phyloP scores from a whole-genome alignment of 2,888 invertebrate genomes.

The Taphrorychus bicolor region DNA sequence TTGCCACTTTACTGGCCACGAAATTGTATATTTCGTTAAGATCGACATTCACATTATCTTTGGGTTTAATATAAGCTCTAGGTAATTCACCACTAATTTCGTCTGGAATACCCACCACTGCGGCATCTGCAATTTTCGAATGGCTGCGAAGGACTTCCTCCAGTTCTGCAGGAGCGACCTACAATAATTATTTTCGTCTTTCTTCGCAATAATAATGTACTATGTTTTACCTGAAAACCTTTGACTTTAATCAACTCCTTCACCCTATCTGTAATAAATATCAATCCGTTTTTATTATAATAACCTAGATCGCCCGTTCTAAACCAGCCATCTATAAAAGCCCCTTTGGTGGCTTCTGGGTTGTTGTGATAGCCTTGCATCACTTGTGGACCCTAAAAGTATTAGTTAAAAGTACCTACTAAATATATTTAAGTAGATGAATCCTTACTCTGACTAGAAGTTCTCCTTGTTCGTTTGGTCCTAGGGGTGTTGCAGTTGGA shows the following conservation, averaged over 20 bases:
- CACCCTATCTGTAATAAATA: constrained; percentile 77
- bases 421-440: constrained; percentile 2
- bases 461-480: constrained; percentile 47
- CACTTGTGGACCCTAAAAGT: constrained; percentile 83
- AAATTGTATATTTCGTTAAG: constrained; percentile 68
- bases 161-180: constrained; percentile 86
- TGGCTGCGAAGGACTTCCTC: constrained; percentile 77
- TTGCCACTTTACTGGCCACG: constrained; percentile 72
- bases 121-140: constrained; percentile 79
- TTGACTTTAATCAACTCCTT: constrained; percentile 85
- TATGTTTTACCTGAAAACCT: constrained; percentile 65
- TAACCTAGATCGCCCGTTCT: constrained; percentile 69
- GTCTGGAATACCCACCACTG: constrained; percentile 81
- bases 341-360: constrained; percentile 53
- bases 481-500: constrained; percentile 45
- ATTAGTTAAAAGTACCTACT: constrained; percentile 2
- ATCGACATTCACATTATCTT: constrained; percentile 53
- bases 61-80: constrained; percentile 73
- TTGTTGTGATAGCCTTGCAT: constrained; percentile 84
- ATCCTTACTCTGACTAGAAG: constrained; percentile 30
- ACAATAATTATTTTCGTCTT: background rate
- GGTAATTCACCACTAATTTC: constrained; percentile 75
- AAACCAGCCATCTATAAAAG: constrained; percentile 71
- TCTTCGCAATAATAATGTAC: too few relatives aligned
- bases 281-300: constrained; percentile 69